phyloP scores from a whole-genome alignment of 2,888 invertebrate species.

The Conchocele bisecta region DNA sequence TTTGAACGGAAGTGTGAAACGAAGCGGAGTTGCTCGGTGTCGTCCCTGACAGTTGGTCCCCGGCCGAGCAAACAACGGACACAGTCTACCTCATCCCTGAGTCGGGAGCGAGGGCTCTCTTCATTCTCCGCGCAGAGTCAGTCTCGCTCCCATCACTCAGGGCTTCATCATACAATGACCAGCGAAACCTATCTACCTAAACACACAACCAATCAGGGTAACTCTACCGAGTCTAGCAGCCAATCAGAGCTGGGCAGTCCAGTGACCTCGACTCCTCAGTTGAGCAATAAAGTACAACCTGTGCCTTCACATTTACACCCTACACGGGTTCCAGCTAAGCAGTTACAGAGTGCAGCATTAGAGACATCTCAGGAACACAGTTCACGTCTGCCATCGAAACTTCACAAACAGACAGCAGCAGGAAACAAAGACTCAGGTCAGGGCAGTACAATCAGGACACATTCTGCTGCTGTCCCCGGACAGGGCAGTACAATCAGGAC shows the following conservation, averaged over 20 bases:
- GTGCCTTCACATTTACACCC: too few species aligned
- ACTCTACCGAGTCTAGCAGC: slow-evolving; percentile 10
- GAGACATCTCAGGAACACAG: slow-evolving; percentile 4
- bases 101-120: slow-evolving; percentile 47
- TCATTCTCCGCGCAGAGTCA: slow-evolving; percentile 26
- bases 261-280: slow-evolving; percentile 42
- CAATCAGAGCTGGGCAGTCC: slow-evolving; percentile 22
- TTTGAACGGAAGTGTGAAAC: slow-evolving; percentile 55
- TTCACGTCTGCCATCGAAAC: neutral
- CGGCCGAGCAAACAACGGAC: slow-evolving; percentile 53
- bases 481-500: slow-evolving; percentile 13
- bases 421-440: neutral
- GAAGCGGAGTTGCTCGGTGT: slow-evolving; percentile 56
- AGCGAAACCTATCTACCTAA: slow-evolving; percentile 34
- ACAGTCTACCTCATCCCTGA: slow-evolving; percentile 58
- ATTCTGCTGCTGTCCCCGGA: slow-evolving; percentile 7
- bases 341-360: too few species aligned
- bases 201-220: slow-evolving; percentile 39
- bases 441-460: slow-evolving; percentile 17
- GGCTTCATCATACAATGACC: slow-evolving; percentile 47
- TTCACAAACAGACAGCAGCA: neutral
- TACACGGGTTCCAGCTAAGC: too few species aligned
- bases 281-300: too few species aligned
- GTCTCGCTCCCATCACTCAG: slow-evolving; percentile 52
- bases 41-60: slow-evolving; percentile 46